Percentiles rank a stretch among this genome's conserved stretches.
These are phyloP conservation scores for Drosophila littoralis DNA, from an alignment of 1,140 invertebrate species.

Conservation along the genomic window DNA sequence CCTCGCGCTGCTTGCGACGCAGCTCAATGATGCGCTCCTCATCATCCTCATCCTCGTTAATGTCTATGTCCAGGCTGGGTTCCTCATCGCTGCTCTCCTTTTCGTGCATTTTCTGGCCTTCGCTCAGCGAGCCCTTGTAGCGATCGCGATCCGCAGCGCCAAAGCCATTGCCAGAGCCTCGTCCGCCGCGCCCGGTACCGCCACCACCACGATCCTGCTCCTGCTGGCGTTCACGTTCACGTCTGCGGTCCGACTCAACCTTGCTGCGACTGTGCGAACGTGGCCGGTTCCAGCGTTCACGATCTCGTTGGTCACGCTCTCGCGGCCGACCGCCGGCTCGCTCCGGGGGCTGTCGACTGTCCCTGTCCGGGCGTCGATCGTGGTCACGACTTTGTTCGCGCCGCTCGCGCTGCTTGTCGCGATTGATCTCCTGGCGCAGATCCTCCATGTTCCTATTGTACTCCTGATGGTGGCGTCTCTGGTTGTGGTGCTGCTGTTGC, in stretches of 20 bases:
- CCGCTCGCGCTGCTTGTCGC: conserved; percentile 77
- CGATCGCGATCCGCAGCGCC: conserved; percentile 75
- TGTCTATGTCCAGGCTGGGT: conserved; percentile 88
- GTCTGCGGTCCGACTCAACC: conserved; percentile 75
- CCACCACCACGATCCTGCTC: conserved; percentile 59
- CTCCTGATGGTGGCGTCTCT: conserved; percentile 82
- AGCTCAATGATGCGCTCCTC: conserved; percentile 97
- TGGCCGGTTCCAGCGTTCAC: conserved; percentile 71
- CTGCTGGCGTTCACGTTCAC: conserved; percentile 64
- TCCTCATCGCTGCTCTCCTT: conserved; percentile 88
- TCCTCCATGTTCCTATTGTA: conserved; percentile 82
- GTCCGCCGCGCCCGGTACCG: conserved; percentile 68
- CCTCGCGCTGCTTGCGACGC: conserved; percentile 94
- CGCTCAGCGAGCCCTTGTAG: conserved; percentile 90
- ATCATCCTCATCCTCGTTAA: conserved; percentile 96
- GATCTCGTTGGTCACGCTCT: conserved; percentile 63
- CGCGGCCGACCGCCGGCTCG: conserved; percentile 37
- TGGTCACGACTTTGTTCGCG: conserved; percentile 67
- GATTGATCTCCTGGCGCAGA: conserved; percentile 78
- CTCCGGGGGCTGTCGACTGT: conserved; percentile 35
- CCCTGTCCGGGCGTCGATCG: conserved; percentile 51
- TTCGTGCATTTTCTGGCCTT: conserved; percentile 89
- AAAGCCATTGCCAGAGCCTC: conserved; percentile 67
- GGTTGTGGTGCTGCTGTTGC: conserved; percentile 27
- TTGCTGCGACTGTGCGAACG: conserved; percentile 81